Evolutionary conservation across 2,113 vertebrate species (phyloP), one percentile per base, ranked within the genome.

Genomic region (Epinephelus cyanopodus): DNA sequence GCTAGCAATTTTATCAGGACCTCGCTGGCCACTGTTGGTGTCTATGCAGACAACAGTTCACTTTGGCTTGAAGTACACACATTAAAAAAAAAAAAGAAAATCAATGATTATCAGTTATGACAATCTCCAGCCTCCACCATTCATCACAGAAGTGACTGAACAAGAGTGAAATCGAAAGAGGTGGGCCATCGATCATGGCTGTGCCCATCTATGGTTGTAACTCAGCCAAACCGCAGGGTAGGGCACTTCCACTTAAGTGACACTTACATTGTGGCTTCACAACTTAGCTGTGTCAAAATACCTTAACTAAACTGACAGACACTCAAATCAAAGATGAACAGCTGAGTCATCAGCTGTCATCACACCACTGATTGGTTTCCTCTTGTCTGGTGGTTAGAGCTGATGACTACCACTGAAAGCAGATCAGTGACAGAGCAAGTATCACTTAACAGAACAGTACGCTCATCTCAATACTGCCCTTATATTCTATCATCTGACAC

Each of bases 161-260:
- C 21, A 25, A 29, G 54, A 18, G 53, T 33, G n/a, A 62, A 1
- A 29, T 15, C 0, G 0, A 60, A 68, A 50, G 53, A 60, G 15
- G 0, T 21, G 6, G 17, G 33, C 18, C 6, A 47, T 33, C 2
- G 1, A 37, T 25, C 60, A 56, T 2, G 21, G 42, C 2, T 37
- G 19, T 1, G 17, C 8, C 9, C 18, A 1, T 23, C 1, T 45
- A 45, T 11, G 42, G 10, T 74, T 74, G 61, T 50, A 58, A 62
- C 56, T 73, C 13, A 7, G 1, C 2, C 19, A 19, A 39, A 39
- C 48, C 29, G 8, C 42, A 29, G 61, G 60, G 70, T n/a, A 29
- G 37, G 76, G 60, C 42, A 71, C 47, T 61, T 66, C 53, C 75
- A 70, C 45, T 78, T 70, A 15, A 53, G 47, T 56, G 60, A 39